These are phyloP conservation scores for Denticeps clupeoides DNA, from an alignment of 2,797 vertebrate species.

Conservation along the genomic window DNA sequence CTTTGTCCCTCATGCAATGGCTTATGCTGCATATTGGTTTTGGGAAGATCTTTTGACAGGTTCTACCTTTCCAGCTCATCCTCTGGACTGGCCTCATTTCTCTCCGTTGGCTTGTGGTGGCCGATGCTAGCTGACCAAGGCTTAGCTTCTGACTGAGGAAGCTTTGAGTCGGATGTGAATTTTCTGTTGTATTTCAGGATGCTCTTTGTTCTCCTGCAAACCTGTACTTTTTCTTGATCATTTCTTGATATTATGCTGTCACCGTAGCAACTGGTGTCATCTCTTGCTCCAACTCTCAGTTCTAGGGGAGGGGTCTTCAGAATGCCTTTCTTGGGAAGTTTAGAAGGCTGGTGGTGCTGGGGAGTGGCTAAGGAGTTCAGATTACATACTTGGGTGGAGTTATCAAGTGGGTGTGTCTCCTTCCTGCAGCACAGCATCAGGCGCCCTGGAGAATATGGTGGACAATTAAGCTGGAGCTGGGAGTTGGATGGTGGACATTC, in stretches of 20 bases:
- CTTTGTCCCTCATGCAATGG: no score
- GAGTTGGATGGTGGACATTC: background rate
- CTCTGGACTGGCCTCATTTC: no score
- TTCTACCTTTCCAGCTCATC: slow-evolving; percentile 11
- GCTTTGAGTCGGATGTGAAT: slow-evolving; percentile 21
- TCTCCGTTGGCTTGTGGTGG: no score
- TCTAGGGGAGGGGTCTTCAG: slow-evolving; percentile 31
- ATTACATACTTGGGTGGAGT: background rate
- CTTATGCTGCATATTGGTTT: background rate
- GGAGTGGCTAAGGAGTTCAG: background rate
- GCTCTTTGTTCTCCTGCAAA: slow-evolving; percentile 24
- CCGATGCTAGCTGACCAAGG: no score
- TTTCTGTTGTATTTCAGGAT: slow-evolving; percentile 35
- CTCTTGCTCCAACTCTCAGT: slow-evolving; percentile 1
- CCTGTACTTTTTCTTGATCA: background rate
- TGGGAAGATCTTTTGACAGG: no score
- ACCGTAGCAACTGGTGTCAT: background rate
- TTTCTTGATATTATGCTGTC: background rate
- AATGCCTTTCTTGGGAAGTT: slow-evolving; percentile 37
- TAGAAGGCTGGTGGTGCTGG: slow-evolving; percentile 2
- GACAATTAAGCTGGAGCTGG: slow-evolving; percentile 2
- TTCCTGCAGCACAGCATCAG: slow-evolving; percentile 21
- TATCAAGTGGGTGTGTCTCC: background rate
- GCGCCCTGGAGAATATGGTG: slow-evolving; percentile 25
- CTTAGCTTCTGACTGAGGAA: background rate